phyloP scores from a whole-genome alignment of 2,888 invertebrate species.

The Conomelus anceps region DNA sequence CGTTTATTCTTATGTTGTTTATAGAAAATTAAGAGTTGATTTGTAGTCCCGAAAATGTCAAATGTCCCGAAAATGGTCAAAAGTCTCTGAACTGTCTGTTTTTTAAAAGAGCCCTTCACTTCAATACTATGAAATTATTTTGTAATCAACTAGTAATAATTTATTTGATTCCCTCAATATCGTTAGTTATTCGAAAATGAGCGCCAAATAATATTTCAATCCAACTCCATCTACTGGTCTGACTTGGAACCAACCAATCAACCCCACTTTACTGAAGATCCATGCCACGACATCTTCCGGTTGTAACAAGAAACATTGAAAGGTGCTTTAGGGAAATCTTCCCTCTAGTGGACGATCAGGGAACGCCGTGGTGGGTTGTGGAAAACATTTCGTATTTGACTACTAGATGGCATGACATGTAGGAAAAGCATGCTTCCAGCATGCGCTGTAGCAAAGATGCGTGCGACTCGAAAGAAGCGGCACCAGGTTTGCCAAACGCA shows the following conservation, averaged over 20 bases:
- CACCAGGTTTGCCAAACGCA: background rate
- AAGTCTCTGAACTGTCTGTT: no score
- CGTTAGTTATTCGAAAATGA: no score
- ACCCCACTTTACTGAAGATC: background rate
- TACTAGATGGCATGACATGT: background rate
- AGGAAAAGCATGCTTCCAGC: background rate
- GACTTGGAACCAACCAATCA: background rate
- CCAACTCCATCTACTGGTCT: background rate
- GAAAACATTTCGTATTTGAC: background rate
- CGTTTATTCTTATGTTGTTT: no score
- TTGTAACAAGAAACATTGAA: background rate
- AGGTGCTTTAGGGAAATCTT: background rate
- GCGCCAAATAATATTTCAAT: background rate
- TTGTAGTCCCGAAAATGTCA: no score
- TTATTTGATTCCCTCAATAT: no score
- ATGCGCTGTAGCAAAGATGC: background rate
- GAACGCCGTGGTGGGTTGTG: background rate
- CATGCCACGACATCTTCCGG: background rate
- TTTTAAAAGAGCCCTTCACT: no score
- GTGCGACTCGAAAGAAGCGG: background rate
- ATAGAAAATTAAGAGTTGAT: no score
- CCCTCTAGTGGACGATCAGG: background rate
- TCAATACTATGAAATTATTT: no score
- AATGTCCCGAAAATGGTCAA: no score
- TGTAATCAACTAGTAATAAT: no score